A percentile compares a stretch with the other conserved stretches of the same genome.
phyloP scores from a whole-genome alignment of 1,140 invertebrate species.

The Trichomalopsis sarcophagae region DNA sequence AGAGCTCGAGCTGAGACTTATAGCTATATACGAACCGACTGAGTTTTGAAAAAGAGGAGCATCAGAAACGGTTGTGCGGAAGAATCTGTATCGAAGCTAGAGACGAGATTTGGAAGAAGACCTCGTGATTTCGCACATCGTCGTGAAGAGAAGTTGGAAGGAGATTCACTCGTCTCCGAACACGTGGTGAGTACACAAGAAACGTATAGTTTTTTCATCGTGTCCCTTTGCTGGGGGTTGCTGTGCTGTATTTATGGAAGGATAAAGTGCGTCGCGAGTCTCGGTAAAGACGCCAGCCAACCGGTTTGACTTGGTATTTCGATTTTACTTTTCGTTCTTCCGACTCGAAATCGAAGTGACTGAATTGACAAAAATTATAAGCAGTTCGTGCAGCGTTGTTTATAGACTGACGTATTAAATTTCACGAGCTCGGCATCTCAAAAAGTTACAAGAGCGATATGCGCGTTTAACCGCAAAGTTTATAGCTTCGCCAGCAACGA shows the following conservation, averaged over 20 bases:
- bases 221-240: too few species aligned
- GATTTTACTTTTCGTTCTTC: too few species aligned
- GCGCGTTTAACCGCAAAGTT: too few species aligned
- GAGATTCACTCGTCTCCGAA: not conserved
- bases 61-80: not conserved
- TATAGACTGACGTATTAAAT: too few species aligned
- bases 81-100: not conserved
- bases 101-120: not conserved
- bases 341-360: too few species aligned
- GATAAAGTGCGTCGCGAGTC: not conserved
- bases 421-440: too few species aligned
- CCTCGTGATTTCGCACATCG: not conserved
- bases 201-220: not conserved
- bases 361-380: too few species aligned
- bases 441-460: too few species aligned
- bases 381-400: too few species aligned
- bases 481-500: too few species aligned
- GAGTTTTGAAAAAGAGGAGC: not conserved
- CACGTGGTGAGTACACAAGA: constrained; percentile 30
- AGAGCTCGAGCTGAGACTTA: not conserved
- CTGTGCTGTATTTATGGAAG: not conserved
- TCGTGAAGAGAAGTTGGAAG: not conserved
- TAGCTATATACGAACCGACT: not conserved
- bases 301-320: too few species aligned
- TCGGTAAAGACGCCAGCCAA: not conserved